These are phyloP conservation scores for Syncerus caffer DNA, from an alignment of 2,797 vertebrate genomes.

Conservation along the genomic window DNA sequence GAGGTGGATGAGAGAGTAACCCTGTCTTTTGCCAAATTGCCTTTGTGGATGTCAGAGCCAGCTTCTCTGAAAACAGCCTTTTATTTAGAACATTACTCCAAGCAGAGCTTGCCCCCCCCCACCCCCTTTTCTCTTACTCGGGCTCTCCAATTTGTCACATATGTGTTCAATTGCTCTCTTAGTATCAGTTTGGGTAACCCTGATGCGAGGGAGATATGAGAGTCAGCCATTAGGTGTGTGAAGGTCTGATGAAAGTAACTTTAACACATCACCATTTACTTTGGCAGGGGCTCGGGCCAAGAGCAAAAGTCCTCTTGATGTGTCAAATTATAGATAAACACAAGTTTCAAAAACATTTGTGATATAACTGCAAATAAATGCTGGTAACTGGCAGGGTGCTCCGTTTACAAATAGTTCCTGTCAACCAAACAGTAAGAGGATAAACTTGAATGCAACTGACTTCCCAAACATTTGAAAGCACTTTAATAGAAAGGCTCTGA, in stretches of 20 bases:
- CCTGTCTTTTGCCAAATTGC: slow-evolving; percentile 63
- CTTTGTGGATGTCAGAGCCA: slow-evolving; percentile 62
- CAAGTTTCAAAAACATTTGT: slow-evolving; percentile 75
- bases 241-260: slow-evolving; percentile 82
- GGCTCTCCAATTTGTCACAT: slow-evolving; percentile 70
- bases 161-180: slow-evolving; percentile 72
- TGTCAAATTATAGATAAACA: slow-evolving; percentile 84
- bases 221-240: slow-evolving; percentile 72
- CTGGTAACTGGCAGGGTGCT: slow-evolving; percentile 69
- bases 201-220: slow-evolving; percentile 56
- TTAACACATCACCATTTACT: slow-evolving; percentile 79
- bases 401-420: slow-evolving; percentile 82
- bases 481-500: slow-evolving; percentile 56
- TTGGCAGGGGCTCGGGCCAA: slow-evolving; percentile 78
- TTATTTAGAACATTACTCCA: slow-evolving; percentile 57
- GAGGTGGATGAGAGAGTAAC: slow-evolving; percentile 58
- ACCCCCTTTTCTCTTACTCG: slow-evolving; percentile 59
- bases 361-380: slow-evolving; percentile 80
- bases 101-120: background rate
- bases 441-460: slow-evolving; percentile 78
- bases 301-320: slow-evolving; percentile 81
- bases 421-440: slow-evolving; percentile 80
- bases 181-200: slow-evolving; percentile 62
- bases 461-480: slow-evolving; percentile 80
- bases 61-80: slow-evolving; percentile 49